phyloP scores from a whole-genome alignment of 2,888 invertebrate genomes.

The Philaethria dido region DNA sequence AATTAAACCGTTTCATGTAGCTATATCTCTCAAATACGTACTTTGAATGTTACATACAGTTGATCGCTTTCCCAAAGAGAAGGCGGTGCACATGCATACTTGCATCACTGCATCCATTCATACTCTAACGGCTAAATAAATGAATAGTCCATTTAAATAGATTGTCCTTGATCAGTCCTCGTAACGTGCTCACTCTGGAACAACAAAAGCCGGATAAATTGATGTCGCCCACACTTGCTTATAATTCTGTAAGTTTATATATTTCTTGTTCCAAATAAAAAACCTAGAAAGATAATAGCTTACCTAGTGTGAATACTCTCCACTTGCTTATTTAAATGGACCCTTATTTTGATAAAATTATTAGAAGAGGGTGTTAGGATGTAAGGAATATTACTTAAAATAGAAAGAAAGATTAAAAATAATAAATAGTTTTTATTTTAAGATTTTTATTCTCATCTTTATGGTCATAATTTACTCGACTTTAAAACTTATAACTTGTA shows the following conservation, averaged over 20 bases:
- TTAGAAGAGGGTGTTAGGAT: no score
- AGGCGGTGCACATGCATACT: slow-evolving; percentile 38
- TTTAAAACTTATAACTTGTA: neutral
- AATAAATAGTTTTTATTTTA: neutral
- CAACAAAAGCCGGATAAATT: slow-evolving; percentile 59
- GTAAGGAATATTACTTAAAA: no score
- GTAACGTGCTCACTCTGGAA: slow-evolving; percentile 55
- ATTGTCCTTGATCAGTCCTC: slow-evolving; percentile 53
- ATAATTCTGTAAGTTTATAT: slow-evolving; percentile 10
- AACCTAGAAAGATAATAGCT: neutral
- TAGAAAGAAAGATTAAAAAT: neutral
- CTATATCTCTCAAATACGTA: neutral
- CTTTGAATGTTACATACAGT: slow-evolving; percentile 12
- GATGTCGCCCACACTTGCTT: slow-evolving; percentile 35
- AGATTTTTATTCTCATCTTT: no score
- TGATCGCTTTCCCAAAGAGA: slow-evolving; percentile 31
- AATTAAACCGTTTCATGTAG: neutral
- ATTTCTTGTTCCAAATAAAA: slow-evolving; percentile 7
- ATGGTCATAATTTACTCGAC: neutral
- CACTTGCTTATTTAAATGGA: no score
- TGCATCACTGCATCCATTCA: slow-evolving; percentile 35
- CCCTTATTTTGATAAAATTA: no score
- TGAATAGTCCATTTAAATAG: slow-evolving; percentile 41
- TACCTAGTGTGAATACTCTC: no score
- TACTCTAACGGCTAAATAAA: slow-evolving; percentile 38